These are phyloP conservation scores for Colistium nudipinnis DNA, from an alignment of 2,113 vertebrate species.

Conservation along the genomic window DNA sequence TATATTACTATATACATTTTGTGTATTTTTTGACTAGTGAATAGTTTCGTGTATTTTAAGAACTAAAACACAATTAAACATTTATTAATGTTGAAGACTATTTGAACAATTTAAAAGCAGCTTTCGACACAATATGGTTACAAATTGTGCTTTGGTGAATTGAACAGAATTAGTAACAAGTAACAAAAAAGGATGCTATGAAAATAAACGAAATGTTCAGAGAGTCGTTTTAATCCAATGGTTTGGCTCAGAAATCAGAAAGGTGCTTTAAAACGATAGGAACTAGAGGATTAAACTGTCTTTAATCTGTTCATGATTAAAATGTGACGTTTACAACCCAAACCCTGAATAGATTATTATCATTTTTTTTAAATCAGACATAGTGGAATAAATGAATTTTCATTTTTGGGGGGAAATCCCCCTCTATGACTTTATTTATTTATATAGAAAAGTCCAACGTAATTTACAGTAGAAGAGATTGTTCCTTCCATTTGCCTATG, in stretches of 20 bases:
- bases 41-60: neutral
- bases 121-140: neutral
- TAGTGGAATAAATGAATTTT: neutral
- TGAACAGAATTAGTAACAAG: neutral
- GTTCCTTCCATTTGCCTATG: conserved; percentile 30
- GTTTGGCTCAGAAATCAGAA: conserved; percentile 20
- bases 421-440: no score
- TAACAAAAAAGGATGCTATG: neutral
- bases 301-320: conserved; percentile 31
- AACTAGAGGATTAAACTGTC: conserved; percentile 9
- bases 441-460: no score
- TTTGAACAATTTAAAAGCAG: no score
- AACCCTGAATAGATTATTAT: neutral
- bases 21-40: neutral
- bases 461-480: neutral
- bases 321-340: conserved; percentile 23
- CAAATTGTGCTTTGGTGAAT: neutral
- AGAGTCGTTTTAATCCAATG: conserved; percentile 14
- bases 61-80: neutral
- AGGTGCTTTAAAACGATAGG: conserved; percentile 16
- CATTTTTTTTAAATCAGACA: neutral
- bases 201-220: neutral
- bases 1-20: neutral
- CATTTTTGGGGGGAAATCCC: no score
- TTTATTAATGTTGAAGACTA: no score